Base-by-base conservation (phyloP, 2,888 invertebrate genomes). In the Leucophenga maculata region DNA sequence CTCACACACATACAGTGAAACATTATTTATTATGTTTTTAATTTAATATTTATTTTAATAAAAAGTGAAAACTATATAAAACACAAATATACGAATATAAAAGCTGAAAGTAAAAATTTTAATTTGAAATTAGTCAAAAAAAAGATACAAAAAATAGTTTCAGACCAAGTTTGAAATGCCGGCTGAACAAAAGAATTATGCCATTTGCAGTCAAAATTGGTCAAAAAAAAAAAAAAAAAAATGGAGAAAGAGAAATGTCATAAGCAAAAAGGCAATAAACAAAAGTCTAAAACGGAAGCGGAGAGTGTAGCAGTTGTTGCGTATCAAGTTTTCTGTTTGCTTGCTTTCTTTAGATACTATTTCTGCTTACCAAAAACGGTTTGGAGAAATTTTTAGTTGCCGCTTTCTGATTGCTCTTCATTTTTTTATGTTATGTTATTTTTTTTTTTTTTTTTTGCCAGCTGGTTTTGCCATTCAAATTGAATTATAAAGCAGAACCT, bases 351-450 rank as follows among this genome's bases (percentile, higher is more conserved):
- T 55, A n/a, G 13, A 55, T 18, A 54, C 54, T 22, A 81, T 83
- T 83, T 83, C 80, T 81, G 72, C 50, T 77, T 74, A 80, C 80
- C 80, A 80, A 80, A 80, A 83, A 77, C 79, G 75, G 80, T 76
- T 77, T 69, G 78, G 81, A 78, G 81, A 81, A 81, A 81, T 83
- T 54, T 73, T 67, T 22, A 1, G 18, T 60, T 60, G 20, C n/a
- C 59, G 54, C 68, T 62, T 70, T 65, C 44, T 54, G 18, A 8
- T 65, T 62, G 39, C 39, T 39, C 50, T 13, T 16, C 39, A 6
- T 39, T 39, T 64, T 60, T 71, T 54, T 74, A n/a, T n/a, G n/a
- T n/a, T n/a, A n/a, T 70, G 14, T 50, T 71, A 60, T 68, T 50
- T 64, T 46, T 44, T 8, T 9, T 57, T 57, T 57, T 66, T 60